Conservation (phyloP, 2,888 invertebrate genomes). For the Himalopsyche kuldschensis region DNA sequence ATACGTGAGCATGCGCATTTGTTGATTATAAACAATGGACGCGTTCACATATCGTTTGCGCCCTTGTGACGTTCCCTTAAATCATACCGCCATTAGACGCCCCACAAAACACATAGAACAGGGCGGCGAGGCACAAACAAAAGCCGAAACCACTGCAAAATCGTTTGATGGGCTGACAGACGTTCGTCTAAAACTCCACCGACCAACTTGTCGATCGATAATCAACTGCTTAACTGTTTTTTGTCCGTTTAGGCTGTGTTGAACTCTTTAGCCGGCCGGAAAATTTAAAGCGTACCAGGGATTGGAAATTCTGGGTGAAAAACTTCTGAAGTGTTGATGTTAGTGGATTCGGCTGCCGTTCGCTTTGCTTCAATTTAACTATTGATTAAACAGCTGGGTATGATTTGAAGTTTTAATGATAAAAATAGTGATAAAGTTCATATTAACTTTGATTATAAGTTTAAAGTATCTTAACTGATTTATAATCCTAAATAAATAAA, state of each 20-base stretch:
- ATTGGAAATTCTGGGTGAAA: not conserved
- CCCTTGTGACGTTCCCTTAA: not conserved
- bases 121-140: not conserved
- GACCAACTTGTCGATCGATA: not conserved
- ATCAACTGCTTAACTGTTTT: not conserved
- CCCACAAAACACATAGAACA: not conserved
- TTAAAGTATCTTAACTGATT: too few species aligned
- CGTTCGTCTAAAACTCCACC: not conserved
- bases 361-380: not conserved
- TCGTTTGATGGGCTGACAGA: not conserved
- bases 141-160: not conserved
- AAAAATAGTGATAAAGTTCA: not conserved
- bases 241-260: not conserved
- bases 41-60: not conserved
- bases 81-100: not conserved
- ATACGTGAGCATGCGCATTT: not conserved
- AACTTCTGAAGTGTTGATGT: not conserved
- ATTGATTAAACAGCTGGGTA: not conserved
- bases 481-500: too few species aligned
- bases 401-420: not conserved
- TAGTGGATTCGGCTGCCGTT: not conserved
- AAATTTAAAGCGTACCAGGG: not conserved
- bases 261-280: not conserved
- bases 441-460: too few species aligned
- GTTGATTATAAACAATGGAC: not conserved